Evolutionary conservation across 2,888 invertebrate species (phyloP), one percentile per base, ranked within the genome.

Genomic region (Drosophila algonquin): DNA sequence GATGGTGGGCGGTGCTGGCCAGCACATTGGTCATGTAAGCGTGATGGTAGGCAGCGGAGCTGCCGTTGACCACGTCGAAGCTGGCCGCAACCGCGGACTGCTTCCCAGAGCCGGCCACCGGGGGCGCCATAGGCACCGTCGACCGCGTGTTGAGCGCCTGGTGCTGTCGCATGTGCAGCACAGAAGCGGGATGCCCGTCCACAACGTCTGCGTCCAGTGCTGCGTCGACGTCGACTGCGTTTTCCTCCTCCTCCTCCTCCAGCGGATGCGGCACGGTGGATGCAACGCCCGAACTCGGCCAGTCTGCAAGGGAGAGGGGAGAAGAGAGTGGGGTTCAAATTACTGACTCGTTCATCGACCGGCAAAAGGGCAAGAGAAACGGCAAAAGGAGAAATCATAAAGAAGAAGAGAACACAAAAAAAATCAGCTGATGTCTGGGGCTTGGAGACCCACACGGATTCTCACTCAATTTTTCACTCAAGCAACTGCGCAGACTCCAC

Each of bases 141-240:
- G 89, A 73, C 53, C 81, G 87, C 64, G 84, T 82, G 61, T 79
- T 76, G 67, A 79, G 79, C 18, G 81, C 79, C 74, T 89, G 90
- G 75, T 90, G 90, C 82, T 89, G 90, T 69, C 86, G 90, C 78
- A 89, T 86, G 76, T 89, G 89, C 73, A 85, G 79, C 80, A 83
- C 83, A 32, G 90, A 84, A 70, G 84, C 77, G 55, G 90, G 88
- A 78, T 90, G 90, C n/a, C 91, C 90, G 79, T 90, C 90, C 62
- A 90, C 91, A 73, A 89, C 87, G 73, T 90, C 90, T 46, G 85
- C 81, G 63, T 89, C 84, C 52, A 74, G 63, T n/a, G 72, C 65
- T 16, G 68, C 63, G 48, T 73, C 59, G 46, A 62, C 70, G 47
- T 52, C 61, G 48, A 63, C 63, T 40, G 54, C 76, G 76, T 52